These are phyloP conservation scores for Ailurus styani DNA, from an alignment of 2,113 vertebrate genomes.

Conservation along the genomic window DNA sequence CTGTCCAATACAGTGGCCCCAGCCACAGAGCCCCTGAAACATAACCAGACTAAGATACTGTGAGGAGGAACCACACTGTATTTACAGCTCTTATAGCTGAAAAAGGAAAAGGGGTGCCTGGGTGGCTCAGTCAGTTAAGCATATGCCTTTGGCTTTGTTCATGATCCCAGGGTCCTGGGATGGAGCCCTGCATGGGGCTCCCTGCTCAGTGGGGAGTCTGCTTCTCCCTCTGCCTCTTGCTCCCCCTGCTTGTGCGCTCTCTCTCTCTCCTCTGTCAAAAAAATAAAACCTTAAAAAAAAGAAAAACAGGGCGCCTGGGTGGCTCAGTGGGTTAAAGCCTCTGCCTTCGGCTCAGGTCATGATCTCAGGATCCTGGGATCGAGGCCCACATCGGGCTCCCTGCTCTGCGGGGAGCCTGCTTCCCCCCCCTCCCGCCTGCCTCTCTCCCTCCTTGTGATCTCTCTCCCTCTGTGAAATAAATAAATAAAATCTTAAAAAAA, in stretches of 20 bases:
- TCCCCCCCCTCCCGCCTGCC: neutral
- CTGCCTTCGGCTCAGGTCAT: neutral
- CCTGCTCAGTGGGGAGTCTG: neutral
- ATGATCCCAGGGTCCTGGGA: neutral
- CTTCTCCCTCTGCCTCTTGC: neutral
- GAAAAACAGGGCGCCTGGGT: neutral
- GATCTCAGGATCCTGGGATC: neutral
- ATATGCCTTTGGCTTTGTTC: neutral
- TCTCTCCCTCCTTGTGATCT: neutral
- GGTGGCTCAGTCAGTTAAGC: neutral
- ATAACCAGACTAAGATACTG: neutral
- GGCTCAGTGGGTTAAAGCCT: neutral
- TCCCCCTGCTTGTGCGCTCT: neutral
- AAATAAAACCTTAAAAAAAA: neutral
- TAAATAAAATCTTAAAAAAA: neutral
- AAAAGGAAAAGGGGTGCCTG: neutral
- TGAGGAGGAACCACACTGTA: neutral
- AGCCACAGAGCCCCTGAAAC: neutral
- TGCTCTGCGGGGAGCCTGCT: neutral
- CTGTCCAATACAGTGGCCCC: neutral
- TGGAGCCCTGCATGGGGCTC: neutral
- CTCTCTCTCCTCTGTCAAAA: neutral
- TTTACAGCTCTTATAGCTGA: neutral
- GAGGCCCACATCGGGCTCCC: neutral
- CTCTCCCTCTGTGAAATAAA: neutral